Base-by-base conservation (phyloP, 2,888 invertebrate species). In the Hemistola chrysoprasaria region DNA sequence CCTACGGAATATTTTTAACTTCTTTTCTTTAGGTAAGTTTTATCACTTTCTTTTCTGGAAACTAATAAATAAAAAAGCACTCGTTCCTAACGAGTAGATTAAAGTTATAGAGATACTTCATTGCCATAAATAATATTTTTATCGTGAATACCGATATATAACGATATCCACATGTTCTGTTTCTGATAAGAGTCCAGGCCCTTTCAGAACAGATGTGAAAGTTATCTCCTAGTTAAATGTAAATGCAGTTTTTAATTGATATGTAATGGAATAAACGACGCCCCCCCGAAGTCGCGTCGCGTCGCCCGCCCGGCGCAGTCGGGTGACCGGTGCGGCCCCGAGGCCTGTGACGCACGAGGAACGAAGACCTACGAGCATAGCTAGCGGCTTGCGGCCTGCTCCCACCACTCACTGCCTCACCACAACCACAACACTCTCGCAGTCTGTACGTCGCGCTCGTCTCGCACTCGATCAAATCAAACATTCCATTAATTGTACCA, bases 401-500 rank as follows among this genome's bases (percentile, higher is more conserved):
- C 22, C 26, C 41, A 7, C 23, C 23, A 3, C 28, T 34, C 32
- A 39, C 23, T 25, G n/a, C n/a, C 44, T 26, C 36, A 47, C 30
- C 40, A 35, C 38, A 50, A 52, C 46, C 58, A 71, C 53, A 65
- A 53, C 64, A 65, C 73, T 80, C 43, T 16, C 67, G 66, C 59
- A 65, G 68, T 60, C 65, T 67, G 67, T 56, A 59, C 48, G 64
- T 62, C 64, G 71, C 58, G 57, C 54, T 54, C 49, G 51, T 52
- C 56, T 42, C 59, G 49, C 56, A 47, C 50, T 53, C 58, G 50
- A 59, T 74, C 67, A 76, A 78, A 79, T 76, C 77, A 74, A 78
- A 82, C 74, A 77, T 75, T 75, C 72, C 75, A 78, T 83, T 83
- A 80, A 84, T 83, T 83, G 76, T 73, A 71, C 77, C 67, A 74